Percentiles rank a stretch among this genome's conserved stretches.
Evolutionary conservation across 2,888 invertebrate species (phyloP).

Genomic region (Spodoptera littoralis): DNA sequence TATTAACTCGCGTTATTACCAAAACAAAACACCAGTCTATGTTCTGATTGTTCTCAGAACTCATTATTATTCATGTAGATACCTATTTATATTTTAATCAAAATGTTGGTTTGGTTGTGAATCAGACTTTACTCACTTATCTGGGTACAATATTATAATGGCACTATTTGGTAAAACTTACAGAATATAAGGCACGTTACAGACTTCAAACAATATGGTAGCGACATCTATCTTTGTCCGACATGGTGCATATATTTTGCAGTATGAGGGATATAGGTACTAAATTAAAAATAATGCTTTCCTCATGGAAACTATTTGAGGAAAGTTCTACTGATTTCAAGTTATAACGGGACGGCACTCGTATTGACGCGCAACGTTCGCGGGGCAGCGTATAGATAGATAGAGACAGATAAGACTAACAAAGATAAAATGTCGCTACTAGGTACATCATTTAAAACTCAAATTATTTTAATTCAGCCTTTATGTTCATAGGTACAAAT

Average conservation of each 20-base stretch:
- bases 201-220: constrained; percentile 27
- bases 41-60: too few species aligned
- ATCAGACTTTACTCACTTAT: constrained; percentile 33
- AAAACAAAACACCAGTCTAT: too few species aligned
- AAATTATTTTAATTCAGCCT: not conserved
- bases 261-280: too few species aligned
- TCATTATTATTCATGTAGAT: too few species aligned
- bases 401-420: constrained; percentile 1
- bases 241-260: not conserved
- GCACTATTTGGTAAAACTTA: constrained; percentile 66
- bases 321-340: too few species aligned
- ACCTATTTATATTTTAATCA: too few species aligned
- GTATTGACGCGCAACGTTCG: too few species aligned
- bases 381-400: not conserved
- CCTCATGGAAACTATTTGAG: too few species aligned
- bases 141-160: constrained; percentile 53
- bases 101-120: not conserved
- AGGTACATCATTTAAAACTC: constrained; percentile 13
- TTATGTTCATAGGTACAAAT: not conserved
- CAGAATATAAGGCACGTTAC: constrained; percentile 65
- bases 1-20: too few species aligned
- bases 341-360: too few species aligned
- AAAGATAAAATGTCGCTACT: constrained; percentile 18
- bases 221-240: not conserved
- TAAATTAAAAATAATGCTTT: too few species aligned